Conservation (phyloP, 1,140 invertebrate species). For the Cherax quadricarinatus region DNA sequence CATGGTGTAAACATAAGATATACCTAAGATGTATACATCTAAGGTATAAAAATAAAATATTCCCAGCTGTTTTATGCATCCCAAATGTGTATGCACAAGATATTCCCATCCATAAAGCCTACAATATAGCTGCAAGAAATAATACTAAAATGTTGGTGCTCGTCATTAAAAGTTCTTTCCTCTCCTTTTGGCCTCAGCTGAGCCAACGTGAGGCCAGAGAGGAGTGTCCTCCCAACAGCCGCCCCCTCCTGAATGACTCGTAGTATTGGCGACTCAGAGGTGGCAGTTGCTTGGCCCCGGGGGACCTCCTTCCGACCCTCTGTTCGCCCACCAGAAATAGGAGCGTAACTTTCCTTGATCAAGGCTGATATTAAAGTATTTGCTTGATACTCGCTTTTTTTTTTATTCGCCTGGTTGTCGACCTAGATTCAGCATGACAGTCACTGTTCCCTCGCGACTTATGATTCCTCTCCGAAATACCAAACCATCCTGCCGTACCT, state of each 20-base stretch:
- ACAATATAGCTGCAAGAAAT: not conserved
- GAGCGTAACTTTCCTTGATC: constrained; percentile 3
- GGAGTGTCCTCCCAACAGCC: not conserved
- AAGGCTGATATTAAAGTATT: constrained; percentile 12
- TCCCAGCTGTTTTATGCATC: not conserved
- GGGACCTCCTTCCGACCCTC: not conserved
- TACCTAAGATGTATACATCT: not conserved
- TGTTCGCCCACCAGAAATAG: not conserved
- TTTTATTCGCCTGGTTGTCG: too few relatives aligned
- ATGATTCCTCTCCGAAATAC: too few relatives aligned
- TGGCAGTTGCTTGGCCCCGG: not conserved
- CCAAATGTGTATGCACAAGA: not conserved
- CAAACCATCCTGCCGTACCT: too few relatives aligned
- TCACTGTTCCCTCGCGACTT: too few relatives aligned
- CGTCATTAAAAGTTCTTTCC: constrained; percentile 15
- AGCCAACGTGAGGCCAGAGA: not conserved
- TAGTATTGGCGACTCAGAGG: not conserved
- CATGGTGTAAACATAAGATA: not conserved
- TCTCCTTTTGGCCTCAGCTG: constrained; percentile 9
- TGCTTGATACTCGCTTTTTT: not conserved
- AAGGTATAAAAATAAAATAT: not conserved
- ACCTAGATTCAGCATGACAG: too few relatives aligned
- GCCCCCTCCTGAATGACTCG: not conserved
- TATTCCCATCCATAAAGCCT: too few relatives aligned
- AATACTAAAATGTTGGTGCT: not conserved